Percentiles rank a stretch among this genome's conserved stretches.
Evolutionary conservation across 1,140 invertebrate species (phyloP).

Genomic region (Triops longicaudatus): DNA sequence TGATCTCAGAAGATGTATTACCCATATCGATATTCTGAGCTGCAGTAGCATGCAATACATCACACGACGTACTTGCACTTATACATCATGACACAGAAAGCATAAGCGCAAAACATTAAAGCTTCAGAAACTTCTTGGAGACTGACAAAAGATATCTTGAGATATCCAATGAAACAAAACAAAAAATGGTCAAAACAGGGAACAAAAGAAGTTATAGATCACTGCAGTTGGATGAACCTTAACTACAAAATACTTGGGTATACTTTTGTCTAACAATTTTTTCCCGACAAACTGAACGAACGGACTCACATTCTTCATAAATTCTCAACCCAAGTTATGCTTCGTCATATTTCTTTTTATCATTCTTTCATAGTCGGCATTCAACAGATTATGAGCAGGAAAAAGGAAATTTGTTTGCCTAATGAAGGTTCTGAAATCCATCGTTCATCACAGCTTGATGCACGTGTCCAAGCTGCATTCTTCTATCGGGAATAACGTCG

Average conservation of each 20-base stretch:
- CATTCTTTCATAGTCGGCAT: too few species aligned
- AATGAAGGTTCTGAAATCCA: constrained; percentile 15
- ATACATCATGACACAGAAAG: not conserved
- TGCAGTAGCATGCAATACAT: not conserved
- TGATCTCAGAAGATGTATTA: not conserved
- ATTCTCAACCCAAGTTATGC: not conserved
- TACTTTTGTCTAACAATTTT: not conserved
- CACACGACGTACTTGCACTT: not conserved
- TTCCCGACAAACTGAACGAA: not conserved
- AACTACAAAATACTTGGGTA: not conserved
- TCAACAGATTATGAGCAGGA: not conserved
- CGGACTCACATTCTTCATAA: not conserved
- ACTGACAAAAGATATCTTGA: not conserved
- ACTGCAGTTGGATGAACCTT: not conserved
- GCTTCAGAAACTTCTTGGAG: not conserved
- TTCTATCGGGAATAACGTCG: constrained; percentile 14
- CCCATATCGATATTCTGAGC: not conserved
- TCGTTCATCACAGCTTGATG: constrained; percentile 14
- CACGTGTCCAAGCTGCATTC: constrained; percentile 12
- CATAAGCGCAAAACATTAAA: constrained; percentile 11
- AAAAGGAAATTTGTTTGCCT: not conserved
- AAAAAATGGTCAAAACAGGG: not conserved
- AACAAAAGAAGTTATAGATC: not conserved
- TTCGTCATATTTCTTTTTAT: not conserved
- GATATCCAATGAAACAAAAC: not conserved